Evolutionary conservation across 1,140 invertebrate genomes (phyloP), one percentile per base, ranked within the genome.

Genomic region (Ceratina calcarata): DNA sequence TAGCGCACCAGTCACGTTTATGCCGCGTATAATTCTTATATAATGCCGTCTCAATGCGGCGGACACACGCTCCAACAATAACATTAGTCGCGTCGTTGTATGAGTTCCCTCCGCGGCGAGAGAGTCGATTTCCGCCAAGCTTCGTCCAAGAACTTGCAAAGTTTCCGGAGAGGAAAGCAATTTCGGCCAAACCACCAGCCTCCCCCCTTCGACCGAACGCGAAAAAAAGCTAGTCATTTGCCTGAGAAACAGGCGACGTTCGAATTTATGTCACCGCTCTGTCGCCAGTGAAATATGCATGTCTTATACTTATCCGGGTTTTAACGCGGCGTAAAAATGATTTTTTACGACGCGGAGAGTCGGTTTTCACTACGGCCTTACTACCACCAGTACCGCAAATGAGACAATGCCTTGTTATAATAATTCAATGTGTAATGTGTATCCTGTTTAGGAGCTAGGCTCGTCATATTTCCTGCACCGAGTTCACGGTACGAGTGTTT

Each of bases 1-100:
- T 71, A 53, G 16, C 51, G 55, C 58, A 57, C 15, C 53, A 27
- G 69, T 58, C 55, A 60, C 69, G 55, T 71, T 71, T 58, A 6
- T 20, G 18, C 15, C 27, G 27, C 32, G 15, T 37, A 27, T 60
- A 71, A 71, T 71, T 71, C 69, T 71, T 71, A 71, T 45, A 71
- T 71, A 71, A 71, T 71, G 15, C 3, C 20, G n/a, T 69, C n/a
- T 57, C n/a, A 10, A 57, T 57, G 3, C 49, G 22, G 0, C 16
- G 49, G 22, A 18, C 66, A 13, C 15, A 32, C 8, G 53, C 3
- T 58, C 55, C 37, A 71, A 58, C 55, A 45, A 58, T 45, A 58
- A 71, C 55, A 71, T 71, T 60, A 71, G 49, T 37, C 6, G 32
- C 2, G 16, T 27, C 16, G 16, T 68, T 7, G 66, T 27, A 53